Evolutionary conservation across 2,113 vertebrate species (phyloP), one percentile per base, ranked within the genome.

Genomic region (Podarcis raffonei): DNA sequence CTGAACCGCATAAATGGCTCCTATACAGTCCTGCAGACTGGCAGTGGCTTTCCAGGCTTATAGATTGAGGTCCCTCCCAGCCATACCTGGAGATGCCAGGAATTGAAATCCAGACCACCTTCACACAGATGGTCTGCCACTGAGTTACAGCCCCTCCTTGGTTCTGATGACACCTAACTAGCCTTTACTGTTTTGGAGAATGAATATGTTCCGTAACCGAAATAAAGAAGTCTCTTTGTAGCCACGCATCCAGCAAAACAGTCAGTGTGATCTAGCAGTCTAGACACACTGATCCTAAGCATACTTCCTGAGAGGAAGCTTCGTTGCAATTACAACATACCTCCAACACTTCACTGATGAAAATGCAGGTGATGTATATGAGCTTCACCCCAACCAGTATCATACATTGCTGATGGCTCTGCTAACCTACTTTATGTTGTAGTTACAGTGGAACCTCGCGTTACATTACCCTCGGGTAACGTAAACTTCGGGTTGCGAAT

Each of bases 191-290:
- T 11, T 0, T 12, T 6, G 48, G 66, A 16, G 77, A 86, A 12
- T 68, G 25, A 32, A 53, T 80, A 27, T 48, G 1, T 42, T 80
- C 30, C 35, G 0, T 62, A 62, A 48, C 87, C 87, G 88, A 68
- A 91, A 88, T 89, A 86, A 53, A 85, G 75, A 86, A 89, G 76
- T 89, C 69, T 84, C 84, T 32, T 81, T 12, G 84, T 79, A 83
- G 90, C 88, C 92, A 93, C 87, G 79, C 92, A 85, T 93, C 92
- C 81, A 88, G 83, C 84, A 91, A 91, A 39, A 71, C 2, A 12
- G 37, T n/a, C 79, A 57, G 84, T 37, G 37, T 88, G 80, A 35
- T 81, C 92, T 75, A 84, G 59, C 81, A 84, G 91, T 86, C 88
- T 81, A 81, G 91, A 86, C 84, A 85, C 84, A 2, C 9, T 42